These are phyloP conservation scores for Noctuana brunneofusca DNA, from an alignment of 2,888 invertebrate genomes.

Conservation along the genomic window DNA sequence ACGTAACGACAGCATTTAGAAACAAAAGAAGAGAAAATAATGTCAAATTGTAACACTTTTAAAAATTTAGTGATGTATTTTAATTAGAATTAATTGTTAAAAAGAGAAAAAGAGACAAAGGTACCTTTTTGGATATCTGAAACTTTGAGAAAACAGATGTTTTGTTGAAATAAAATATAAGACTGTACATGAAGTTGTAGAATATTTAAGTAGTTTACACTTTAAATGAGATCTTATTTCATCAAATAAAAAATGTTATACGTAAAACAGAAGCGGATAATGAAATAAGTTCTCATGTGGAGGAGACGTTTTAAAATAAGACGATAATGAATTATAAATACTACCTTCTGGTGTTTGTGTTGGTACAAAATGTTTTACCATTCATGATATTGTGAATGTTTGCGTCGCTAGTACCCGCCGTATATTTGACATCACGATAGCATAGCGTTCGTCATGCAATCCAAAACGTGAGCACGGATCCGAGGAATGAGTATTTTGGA, in stretches of 20 bases:
- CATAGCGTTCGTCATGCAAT: constrained; percentile 73
- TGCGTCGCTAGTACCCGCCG: constrained; percentile 62
- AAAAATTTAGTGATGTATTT: constrained; percentile 56
- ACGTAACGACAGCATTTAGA: constrained; percentile 50
- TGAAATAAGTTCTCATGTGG: constrained; percentile 58
- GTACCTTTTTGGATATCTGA: constrained; percentile 73
- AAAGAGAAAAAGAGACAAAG: constrained; percentile 62
- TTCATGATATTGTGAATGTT: constrained; percentile 73
- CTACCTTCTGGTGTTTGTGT: constrained; percentile 75
- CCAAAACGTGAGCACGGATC: constrained; percentile 67
- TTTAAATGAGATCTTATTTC: constrained; percentile 61
- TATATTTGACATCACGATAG: constrained; percentile 64
- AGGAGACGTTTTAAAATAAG: constrained; percentile 56
- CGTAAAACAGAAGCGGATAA: constrained; percentile 39
- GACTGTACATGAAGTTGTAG: constrained; percentile 56
- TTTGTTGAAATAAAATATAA: constrained; percentile 53
- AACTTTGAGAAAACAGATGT: constrained; percentile 68
- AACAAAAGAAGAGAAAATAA: constrained; percentile 35
- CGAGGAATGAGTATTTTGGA: constrained; percentile 77
- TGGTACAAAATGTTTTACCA: constrained; percentile 75
- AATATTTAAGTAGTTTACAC: constrained; percentile 57
- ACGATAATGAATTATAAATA: constrained; percentile 73
- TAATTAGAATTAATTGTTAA: constrained; percentile 77
- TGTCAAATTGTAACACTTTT: constrained; percentile 59
- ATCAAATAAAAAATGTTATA: constrained; percentile 35